Base-by-base conservation (phyloP, 2,888 invertebrate genomes). In the Salticus scenicus region DNA sequence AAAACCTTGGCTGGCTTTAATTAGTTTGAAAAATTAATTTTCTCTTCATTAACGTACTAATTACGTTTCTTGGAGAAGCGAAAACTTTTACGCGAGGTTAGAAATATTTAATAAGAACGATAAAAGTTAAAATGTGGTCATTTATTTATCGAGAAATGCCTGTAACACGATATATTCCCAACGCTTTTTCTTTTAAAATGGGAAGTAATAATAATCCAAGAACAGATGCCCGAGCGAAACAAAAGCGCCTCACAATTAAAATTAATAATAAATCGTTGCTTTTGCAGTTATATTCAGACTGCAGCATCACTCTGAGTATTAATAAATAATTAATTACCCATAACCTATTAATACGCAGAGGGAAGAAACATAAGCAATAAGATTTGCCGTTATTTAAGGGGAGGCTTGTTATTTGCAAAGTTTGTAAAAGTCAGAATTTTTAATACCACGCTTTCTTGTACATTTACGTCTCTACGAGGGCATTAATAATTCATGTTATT, bases 101-200 rank as follows among this genome's bases (percentile, higher is more conserved):
- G 84, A 85, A 85, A 85, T 85, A 85, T 85, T 85, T 85, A 85
- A 85, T 85, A 85, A 79, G 78, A 79, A 79, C 84, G 79, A 85
- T 85, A 85, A 85, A 85, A 85, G 79, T 85, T 85, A 85, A 85
- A 85, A 85, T 79, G 74, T 73, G 84, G 84, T 85, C 84, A 85
- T 85, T 85, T 85, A 85, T 85, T 85, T 79, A 85, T 85, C 84
- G 84, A 24, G 69, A 70, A 75, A 69, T 79, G 84, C 84, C 84
- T 85, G 84, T 75, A 79, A 78, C 74, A 64, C 84, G 83, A 84
- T 77, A 72, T 73, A 64, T 72, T 67, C 57, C 37, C 41, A 70
- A 17, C 7, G n/a, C 41, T 72, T 72, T 72, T 72, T 31, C 30
- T 51, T 30, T 24, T 12, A 51, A 76, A 76, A 67, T 57, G 76